A percentile compares a stretch with the other conserved stretches of the same genome.
Evolutionary conservation across 2,113 vertebrate genomes (phyloP).

Genomic region (Cranoglanis bouderius): DNA sequence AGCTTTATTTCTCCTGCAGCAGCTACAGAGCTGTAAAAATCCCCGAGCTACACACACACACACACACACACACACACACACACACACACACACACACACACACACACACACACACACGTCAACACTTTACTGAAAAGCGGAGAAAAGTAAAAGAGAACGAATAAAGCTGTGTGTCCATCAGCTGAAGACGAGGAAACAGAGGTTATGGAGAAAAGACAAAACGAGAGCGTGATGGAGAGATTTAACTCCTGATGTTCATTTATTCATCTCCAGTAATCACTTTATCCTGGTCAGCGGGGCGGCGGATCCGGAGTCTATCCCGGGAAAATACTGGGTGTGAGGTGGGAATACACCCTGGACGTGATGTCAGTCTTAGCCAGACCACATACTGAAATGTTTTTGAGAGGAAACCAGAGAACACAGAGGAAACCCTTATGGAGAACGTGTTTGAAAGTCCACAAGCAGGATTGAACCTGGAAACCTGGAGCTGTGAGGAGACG

Average conservation of each 20-base stretch:
- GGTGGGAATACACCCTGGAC: too few relatives aligned
- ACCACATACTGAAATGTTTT: not conserved
- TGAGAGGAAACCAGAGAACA: not conserved
- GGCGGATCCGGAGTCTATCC: not conserved
- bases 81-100: not conserved
- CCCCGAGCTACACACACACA: not conserved
- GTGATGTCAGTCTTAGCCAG: not conserved
- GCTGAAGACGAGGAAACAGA: too few relatives aligned
- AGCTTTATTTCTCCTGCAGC: not conserved
- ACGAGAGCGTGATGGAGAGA: not conserved
- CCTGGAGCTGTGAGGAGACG: not conserved
- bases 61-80: not conserved
- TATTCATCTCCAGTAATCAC: too few relatives aligned
- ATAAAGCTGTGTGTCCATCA: too few relatives aligned
- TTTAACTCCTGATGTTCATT: not conserved
- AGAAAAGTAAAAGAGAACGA: too few relatives aligned
- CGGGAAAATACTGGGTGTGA: not conserved
- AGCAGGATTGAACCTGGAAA: not conserved
- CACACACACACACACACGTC: not conserved
- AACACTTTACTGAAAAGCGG: not conserved
- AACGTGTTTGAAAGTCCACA: not conserved
- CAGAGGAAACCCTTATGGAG: not conserved
- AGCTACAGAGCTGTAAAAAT: conserved; percentile 9
- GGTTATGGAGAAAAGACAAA: too few relatives aligned
- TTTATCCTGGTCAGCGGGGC: too few relatives aligned